These are phyloP conservation scores for Bombus ignitus DNA, from an alignment of 1,140 invertebrate genomes.

Conservation along the genomic window DNA sequence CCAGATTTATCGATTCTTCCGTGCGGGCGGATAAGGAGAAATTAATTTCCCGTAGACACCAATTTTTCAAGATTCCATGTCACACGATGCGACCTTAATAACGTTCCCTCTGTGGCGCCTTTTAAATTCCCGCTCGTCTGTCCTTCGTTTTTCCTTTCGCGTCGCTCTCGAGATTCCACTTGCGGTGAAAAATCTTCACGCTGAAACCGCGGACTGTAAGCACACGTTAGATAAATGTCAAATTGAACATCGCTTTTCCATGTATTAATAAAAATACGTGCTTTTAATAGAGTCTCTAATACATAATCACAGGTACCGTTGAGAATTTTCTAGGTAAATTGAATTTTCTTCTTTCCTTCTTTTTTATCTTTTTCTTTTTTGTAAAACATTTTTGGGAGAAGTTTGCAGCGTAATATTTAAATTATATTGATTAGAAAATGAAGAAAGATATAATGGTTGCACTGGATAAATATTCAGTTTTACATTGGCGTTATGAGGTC, in stretches of 20 bases:
- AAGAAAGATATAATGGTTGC: no score
- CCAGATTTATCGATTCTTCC: constrained; percentile 62
- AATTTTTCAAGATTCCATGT: constrained; percentile 61
- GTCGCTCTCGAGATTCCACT: not conserved
- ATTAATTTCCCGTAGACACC: constrained; percentile 65
- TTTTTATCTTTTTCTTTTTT: no score
- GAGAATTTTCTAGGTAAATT: no score
- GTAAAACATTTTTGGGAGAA: no score
- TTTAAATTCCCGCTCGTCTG: constrained; percentile 24
- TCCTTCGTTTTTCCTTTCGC: no score
- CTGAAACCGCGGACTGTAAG: not conserved
- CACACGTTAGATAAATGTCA: not conserved
- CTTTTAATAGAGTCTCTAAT: no score
- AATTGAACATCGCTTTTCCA: not conserved
- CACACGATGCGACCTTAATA: constrained; percentile 47
- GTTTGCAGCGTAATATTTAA: no score
- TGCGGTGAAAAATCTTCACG: not conserved
- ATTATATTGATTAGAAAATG: no score
- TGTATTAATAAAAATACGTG: no score
- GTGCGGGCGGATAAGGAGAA: constrained; percentile 60
- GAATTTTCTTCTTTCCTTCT: no score
- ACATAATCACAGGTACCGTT: no score
- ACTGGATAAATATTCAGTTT: constrained; percentile 18
- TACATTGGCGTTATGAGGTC: not conserved
- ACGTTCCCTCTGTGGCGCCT: constrained; percentile 15